Conservation (phyloP, 2,797 vertebrate species). For the Thamnophis elegans region DNA sequence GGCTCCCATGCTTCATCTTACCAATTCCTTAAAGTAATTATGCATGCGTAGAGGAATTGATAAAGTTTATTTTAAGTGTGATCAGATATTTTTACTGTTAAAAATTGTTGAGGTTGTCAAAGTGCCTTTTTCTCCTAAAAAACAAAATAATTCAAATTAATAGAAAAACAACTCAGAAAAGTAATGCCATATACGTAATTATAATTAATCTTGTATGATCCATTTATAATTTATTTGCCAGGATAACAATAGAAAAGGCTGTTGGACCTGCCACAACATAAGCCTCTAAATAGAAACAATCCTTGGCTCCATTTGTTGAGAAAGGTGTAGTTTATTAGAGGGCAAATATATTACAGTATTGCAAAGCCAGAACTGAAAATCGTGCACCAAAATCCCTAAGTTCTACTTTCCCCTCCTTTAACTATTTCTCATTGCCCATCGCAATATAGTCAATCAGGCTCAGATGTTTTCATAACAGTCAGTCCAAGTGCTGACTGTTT, state of each 20-base stretch:
- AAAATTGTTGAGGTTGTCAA: constrained; percentile 29
- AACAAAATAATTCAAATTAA: constrained; percentile 25
- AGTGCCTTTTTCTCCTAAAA: constrained; percentile 24
- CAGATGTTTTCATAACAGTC: not conserved
- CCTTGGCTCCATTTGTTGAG: too few relatives aligned
- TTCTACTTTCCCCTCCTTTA: not conserved
- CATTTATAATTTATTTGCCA: not conserved
- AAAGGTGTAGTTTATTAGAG: too few relatives aligned
- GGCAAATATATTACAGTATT: too few relatives aligned
- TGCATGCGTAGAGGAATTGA: not conserved
- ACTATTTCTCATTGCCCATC: not conserved
- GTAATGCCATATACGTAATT: not conserved
- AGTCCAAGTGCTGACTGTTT: too few relatives aligned
- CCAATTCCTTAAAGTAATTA: constrained; percentile 11
- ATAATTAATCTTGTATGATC: not conserved
- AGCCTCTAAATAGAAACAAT: too few relatives aligned
- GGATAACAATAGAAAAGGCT: not conserved
- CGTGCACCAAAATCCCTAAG: not conserved
- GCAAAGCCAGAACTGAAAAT: not conserved
- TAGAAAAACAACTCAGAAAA: constrained; percentile 12
- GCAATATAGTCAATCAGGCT: not conserved
- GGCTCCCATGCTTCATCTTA: not conserved
- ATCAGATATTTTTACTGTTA: constrained; percentile 32
- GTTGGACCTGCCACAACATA: too few relatives aligned
- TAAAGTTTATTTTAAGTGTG: constrained; percentile 1